Evolutionary conservation across 2,888 invertebrate genomes (phyloP), one percentile per base, ranked within the genome.

Genomic region (Alloplasta piceator): DNA sequence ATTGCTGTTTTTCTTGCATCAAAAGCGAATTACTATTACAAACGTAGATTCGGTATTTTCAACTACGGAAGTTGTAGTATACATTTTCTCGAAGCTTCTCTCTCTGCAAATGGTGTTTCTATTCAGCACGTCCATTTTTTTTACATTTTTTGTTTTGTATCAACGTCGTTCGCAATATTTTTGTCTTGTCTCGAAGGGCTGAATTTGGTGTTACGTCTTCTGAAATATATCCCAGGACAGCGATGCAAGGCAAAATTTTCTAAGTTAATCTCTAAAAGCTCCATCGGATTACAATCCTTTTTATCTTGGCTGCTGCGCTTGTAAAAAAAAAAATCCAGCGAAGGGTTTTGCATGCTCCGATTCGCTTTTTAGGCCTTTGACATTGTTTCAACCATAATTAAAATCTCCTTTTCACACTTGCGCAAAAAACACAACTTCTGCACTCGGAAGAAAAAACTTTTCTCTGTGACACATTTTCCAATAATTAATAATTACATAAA

Each of bases 41-140:
- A 26, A 68, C 63, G 68, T 77, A 72, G 39, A 73, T 16, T 63
- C 36, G 39, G 43, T 63, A 36, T 71, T 66, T 72, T 52, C 52
- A 26, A 60, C 39, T 67, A 61, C 60, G 70, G 48, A 71, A 72
- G 66, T 82, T 75, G 80, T 81, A 82, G 80, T 81, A 82, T 77
- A 84, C 79, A 83, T 80, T 64, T 36, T 77, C 72, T 39, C 38
- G 66, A 83, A 78, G 73, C 68, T 58, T 78, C 26, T 58, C n/a
- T 38, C 12, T 43, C 9, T 55, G 38, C 43, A 10, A 68, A 60
- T 72, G 82, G 74, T 82, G 75, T 83, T 82, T 63, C 61, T 70
- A 70, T 75, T 61, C 61, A 50, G 55, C 73, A 75, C 67, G 58
- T 26, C 61, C 52, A 71, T 70, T 72, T n/a, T 64, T 71, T 46